Base-by-base conservation (phyloP, 2,797 vertebrate genomes). In the Myiotriccus ornatus region DNA sequence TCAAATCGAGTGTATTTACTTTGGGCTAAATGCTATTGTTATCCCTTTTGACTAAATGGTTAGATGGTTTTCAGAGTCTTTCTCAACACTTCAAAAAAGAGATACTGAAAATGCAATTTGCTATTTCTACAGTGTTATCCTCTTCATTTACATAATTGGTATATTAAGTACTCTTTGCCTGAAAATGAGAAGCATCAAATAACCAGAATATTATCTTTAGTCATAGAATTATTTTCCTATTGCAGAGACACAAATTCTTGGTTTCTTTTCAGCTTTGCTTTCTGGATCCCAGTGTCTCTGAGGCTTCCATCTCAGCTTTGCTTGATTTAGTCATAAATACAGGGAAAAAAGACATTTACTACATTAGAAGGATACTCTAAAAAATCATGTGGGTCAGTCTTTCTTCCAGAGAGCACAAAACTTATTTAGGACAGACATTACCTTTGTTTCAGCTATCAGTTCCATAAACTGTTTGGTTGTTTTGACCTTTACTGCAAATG, bases 1-100 rank as follows among this genome's bases (percentile, higher is more conserved):
- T 87, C 87, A 92, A 94, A 94, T 6, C 71, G 11, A 81, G 49
- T 23, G 15, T 53, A 52, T 75, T 93, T 89, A 93, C 64, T 95
- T 60, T 30, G 10, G 63, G 74, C 47, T 93, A 88, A 95, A 76
- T 34, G 28, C 55, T 79, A 30, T 57, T 84, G 74, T 83, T 95
- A 77, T 73, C 34, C 83, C 13, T 89, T 93, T 83, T 71, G 49
- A 83, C 68, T 87, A 77, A 89, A 71, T 28, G 27, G 64, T 83
- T 64, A 91, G 49, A 59, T 56, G 59, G 55, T 56, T 87, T 85
- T 78, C 76, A 84, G 22, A 70, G 27, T 67, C 52, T 64, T 94
- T 83, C 0, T 2, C 30, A 68, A 52, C 69, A 89, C 79, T 90
- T 93, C 82, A 84, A 34, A 87, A 74, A 75, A 39, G 50, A 94